Percentiles rank a stretch among this genome's conserved stretches.
phyloP scores from a whole-genome alignment of 2,113 vertebrate genomes.

The Pterophyllum scalare region DNA sequence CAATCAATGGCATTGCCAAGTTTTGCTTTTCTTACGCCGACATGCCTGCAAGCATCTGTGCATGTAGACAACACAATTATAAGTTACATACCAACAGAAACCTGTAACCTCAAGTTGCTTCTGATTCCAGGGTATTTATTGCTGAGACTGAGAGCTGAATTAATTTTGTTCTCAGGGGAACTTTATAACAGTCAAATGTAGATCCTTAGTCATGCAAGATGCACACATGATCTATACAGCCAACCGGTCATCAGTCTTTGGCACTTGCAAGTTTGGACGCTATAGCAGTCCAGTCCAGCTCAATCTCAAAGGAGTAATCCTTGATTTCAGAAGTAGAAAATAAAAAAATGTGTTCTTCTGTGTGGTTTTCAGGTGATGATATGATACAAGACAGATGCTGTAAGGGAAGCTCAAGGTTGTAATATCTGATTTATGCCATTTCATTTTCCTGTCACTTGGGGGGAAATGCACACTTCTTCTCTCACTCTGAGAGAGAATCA shows the following conservation, averaged over 20 bases:
- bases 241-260: not conserved
- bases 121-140: conserved; percentile 22
- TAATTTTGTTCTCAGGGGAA: conserved; percentile 14
- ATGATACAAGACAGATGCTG: conserved; percentile 9
- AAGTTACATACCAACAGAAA: not conserved
- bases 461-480: not conserved
- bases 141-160: conserved; percentile 17
- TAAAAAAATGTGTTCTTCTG: not conserved
- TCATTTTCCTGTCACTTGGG: not conserved
- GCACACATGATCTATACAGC: not conserved
- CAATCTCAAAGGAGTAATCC: too few relatives aligned
- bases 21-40: not conserved
- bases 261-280: not conserved
- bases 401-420: not conserved
- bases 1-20: not conserved
- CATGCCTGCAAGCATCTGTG: not conserved
- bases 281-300: not conserved
- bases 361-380: not conserved
- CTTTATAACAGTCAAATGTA: conserved; percentile 16
- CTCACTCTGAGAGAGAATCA: not conserved
- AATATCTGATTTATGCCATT: conserved; percentile 4
- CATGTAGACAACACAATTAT: not conserved
- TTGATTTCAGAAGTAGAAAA: too few relatives aligned
- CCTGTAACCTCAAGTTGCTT: not conserved
- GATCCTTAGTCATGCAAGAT: not conserved